Evolutionary conservation across 2,113 vertebrate species (phyloP), one percentile per base, ranked within the genome.

Genomic region (Sturnira hondurensis): DNA sequence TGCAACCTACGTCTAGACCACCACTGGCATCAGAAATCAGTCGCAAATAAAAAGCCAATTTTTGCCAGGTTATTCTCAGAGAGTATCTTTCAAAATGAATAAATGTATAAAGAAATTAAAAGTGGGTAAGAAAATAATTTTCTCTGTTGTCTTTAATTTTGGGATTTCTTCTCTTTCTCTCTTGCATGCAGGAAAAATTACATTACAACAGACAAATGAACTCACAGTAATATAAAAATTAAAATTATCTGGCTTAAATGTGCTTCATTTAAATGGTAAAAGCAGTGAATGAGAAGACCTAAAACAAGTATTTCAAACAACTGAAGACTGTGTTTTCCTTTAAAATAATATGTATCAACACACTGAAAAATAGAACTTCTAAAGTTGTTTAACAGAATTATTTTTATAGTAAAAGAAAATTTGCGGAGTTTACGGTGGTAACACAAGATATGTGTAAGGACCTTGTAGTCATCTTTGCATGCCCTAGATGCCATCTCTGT

Each of bases 1-100:
- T 74, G 43, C 41, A 70, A 50, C 63, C 17, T 97, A 54, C 68
- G 95, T 97, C 89, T 89, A 95, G 85, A 96, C 77, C 7, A 96
- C 24, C 24, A 81, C 38, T 33, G 1, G n/a, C 88, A 83, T 43
- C 33, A 92, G 88, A 97, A 97, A 96, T 82, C 2, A 92, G 26
- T 85, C 88, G 96, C 54, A 92, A 81, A 94, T 11, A 86, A 73
- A 97, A 98, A 85, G 22, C 3, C 3, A 3, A 92, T 58, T 93
- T 96, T 58, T 43, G 9, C 17, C 13, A 58, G 65, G 14, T 33
- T 71, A 3, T 92, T 88, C 89, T 80, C 71, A 88, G 67, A n/a
- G 54, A 96, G 13, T 26, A 73, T 90, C 97, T 26, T 94, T 31
- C 22, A 45, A 86, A 89, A 92, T 61, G 90, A 36, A 38, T 58